Evolutionary conservation across 1,140 invertebrate genomes (phyloP), one percentile per base, ranked within the genome.

Genomic region (Nephotettix cincticeps): DNA sequence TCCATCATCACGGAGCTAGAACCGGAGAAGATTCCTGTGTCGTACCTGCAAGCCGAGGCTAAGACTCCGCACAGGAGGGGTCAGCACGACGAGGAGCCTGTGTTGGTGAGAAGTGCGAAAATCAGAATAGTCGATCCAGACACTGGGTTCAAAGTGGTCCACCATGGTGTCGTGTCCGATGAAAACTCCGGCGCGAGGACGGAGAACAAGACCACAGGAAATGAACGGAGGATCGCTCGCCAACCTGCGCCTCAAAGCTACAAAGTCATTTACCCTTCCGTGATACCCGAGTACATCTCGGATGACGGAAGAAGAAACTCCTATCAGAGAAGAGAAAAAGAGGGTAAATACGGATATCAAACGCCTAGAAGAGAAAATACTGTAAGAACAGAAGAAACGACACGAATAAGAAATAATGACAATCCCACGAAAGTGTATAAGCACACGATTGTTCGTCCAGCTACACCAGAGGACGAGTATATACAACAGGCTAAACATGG

Each of bases 1-100:
- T 61, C 56, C 27, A 61, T 61, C 56, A 61, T 61, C 25, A 61
- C 56, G 1, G 56, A 61, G 25, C 4, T 61, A 25, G 56, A 61
- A n/a, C 21, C 21, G 56, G 56, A 61, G 9, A 61, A 27, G 56
- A 61, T 23, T n/a, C 56, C 56, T 2, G 27, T 61, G 4, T 4
- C 14, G n/a, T 61, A 27, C 23, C 56, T 61, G 21, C 56, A 61
- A 28, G 56, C 25, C 6, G 56, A 21, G n/a, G 25, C 25, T 25
- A 25, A 4, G 14, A 9, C 2, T 11, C 56, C 2, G 56, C 1
- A 9, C 1, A 29, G 47, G 47, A 51, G 47, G 3, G 4, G 25
- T 27, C 14, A 27, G 1, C 56, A 61, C 6, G 47, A 51, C 6
- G 47, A 51, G n/a, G 17, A 51, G 6, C 56, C 56, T 4, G 9